Conservation (phyloP, 2,113 vertebrate genomes). For the Microcebus tavaratra region DNA sequence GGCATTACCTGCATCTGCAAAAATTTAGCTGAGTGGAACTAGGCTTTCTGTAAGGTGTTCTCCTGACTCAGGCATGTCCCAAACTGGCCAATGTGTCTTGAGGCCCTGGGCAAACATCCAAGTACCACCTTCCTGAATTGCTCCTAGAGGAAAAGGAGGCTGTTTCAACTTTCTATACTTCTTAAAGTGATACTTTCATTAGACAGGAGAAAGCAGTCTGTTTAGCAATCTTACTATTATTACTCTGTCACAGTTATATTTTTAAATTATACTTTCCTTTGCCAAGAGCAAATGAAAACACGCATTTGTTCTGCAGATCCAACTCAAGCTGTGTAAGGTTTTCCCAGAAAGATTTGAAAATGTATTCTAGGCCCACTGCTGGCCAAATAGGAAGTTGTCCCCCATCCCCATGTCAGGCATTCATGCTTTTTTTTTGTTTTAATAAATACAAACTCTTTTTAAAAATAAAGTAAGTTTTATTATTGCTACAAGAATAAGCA, state of each 20-base stretch:
- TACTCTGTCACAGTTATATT: slow-evolving; percentile 30
- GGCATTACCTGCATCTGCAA: not conserved
- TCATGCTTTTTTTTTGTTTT: not conserved
- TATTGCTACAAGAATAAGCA: slow-evolving; percentile 44
- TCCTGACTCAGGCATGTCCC: slow-evolving; percentile 6
- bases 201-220: slow-evolving; percentile 29
- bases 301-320: not conserved
- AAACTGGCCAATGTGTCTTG: slow-evolving; percentile 17
- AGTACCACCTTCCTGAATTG: slow-evolving; percentile 39
- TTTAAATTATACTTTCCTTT: slow-evolving; percentile 59
- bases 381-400: not conserved
- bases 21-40: not conserved
- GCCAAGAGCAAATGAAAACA: slow-evolving; percentile 58
- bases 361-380: not conserved
- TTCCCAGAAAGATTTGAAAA: not conserved
- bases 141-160: slow-evolving; percentile 39
- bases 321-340: not conserved
- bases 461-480: slow-evolving; percentile 67
- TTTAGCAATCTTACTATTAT: slow-evolving; percentile 22
- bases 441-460: slow-evolving; percentile 39
- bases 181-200: slow-evolving; percentile 42
- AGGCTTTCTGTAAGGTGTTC: slow-evolving; percentile 39
- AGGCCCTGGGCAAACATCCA: slow-evolving; percentile 30
- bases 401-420: not conserved
- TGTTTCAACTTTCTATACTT: slow-evolving; percentile 40